phyloP scores from a whole-genome alignment of 2,888 invertebrate genomes.

The Andrena praecox region DNA sequence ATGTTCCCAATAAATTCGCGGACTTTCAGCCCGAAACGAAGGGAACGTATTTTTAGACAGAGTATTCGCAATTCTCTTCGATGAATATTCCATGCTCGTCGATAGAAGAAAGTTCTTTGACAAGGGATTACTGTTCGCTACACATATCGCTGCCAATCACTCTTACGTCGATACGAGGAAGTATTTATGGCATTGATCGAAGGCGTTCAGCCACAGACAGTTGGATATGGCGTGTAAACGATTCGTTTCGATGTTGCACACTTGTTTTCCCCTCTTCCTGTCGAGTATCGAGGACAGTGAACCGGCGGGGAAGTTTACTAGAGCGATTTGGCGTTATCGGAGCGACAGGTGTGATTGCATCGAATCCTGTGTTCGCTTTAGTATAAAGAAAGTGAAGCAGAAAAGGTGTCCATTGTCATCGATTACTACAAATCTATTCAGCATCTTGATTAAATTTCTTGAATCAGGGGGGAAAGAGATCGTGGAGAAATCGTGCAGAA shows the following conservation, averaged over 20 bases:
- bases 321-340: not conserved
- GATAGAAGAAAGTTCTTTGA: too few species aligned
- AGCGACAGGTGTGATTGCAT: not conserved
- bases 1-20: too few species aligned
- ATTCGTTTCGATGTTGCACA: not conserved
- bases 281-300: slow-evolving; percentile 18
- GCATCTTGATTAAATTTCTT: slow-evolving; percentile 20
- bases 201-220: not conserved
- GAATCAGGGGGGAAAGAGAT: not conserved
- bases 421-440: too few species aligned
- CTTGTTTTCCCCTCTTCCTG: not conserved
- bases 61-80: too few species aligned
- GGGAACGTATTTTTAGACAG: too few species aligned
- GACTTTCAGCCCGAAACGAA: too few species aligned
- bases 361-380: too few species aligned
- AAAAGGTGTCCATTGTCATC: too few species aligned
- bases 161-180: not conserved
- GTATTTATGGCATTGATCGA: not conserved
- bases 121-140: not conserved
- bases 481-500: not conserved
- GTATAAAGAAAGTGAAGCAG: too few species aligned
- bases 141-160: not conserved
- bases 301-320: not conserved
- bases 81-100: too few species aligned
- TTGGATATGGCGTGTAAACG: not conserved